These are phyloP conservation scores for Euplagia quadripunctaria DNA, from an alignment of 2,888 invertebrate species.

Conservation along the genomic window DNA sequence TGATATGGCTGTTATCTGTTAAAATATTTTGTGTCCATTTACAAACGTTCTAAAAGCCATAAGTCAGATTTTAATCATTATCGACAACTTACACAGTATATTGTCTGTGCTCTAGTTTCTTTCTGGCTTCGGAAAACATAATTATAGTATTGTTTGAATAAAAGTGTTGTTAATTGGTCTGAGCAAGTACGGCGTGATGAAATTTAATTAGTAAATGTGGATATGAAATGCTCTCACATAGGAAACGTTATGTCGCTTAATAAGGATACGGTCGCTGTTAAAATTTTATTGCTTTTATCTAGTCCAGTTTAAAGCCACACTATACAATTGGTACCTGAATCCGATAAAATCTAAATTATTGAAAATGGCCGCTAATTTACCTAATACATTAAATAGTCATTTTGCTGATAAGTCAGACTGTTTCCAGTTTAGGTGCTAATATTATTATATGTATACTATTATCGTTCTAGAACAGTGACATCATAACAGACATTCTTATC, in stretches of 20 bases:
- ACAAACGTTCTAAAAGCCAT: not conserved
- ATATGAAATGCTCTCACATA: constrained; percentile 38
- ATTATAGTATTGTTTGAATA: constrained; percentile 27
- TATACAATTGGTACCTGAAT: not conserved
- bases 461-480: too few relatives aligned
- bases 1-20: too few relatives aligned
- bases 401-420: too few relatives aligned
- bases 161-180: constrained; percentile 22
- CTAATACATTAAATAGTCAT: too few relatives aligned
- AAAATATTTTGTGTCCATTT: too few relatives aligned
- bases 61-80: constrained; percentile 22
- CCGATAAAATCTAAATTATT: too few relatives aligned
- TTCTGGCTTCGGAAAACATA: constrained; percentile 23
- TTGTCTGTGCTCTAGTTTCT: constrained; percentile 21
- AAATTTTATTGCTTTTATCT: constrained; percentile 20
- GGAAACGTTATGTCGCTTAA: constrained; percentile 33
- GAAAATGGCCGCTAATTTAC: too few relatives aligned
- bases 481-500: too few relatives aligned
- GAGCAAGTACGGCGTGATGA: constrained; percentile 38
- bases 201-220: constrained; percentile 34
- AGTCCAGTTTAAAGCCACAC: not conserved
- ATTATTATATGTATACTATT: too few relatives aligned
- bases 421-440: too few relatives aligned
- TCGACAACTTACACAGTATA: constrained; percentile 16
- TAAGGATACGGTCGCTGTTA: constrained; percentile 33